Evolutionary conservation across 1,140 invertebrate species (phyloP).

Genomic region (Eupeodes corollae): DNA sequence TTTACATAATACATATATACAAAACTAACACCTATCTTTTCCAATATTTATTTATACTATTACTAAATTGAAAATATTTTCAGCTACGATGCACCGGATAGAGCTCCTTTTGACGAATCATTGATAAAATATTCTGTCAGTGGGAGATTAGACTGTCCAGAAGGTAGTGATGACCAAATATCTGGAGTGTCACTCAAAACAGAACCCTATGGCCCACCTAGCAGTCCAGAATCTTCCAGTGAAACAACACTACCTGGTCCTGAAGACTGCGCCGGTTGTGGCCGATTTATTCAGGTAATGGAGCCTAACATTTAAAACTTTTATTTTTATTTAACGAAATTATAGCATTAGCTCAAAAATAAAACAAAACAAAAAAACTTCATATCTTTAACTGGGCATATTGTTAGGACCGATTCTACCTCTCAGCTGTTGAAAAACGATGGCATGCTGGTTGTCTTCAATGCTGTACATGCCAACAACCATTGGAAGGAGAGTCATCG

Average conservation of each 20-base stretch:
- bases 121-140: slow-evolving; percentile 31
- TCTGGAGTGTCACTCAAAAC: slow-evolving; percentile 37
- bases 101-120: slow-evolving; percentile 29
- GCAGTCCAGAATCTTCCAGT: slow-evolving; percentile 34
- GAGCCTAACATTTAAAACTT: background rate
- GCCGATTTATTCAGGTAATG: slow-evolving; percentile 34
- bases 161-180: slow-evolving; percentile 30
- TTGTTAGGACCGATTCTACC: slow-evolving; percentile 73
- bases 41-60: too few relatives aligned
- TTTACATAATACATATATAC: background rate
- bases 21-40: background rate
- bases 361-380: background rate
- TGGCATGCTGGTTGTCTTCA: slow-evolving; percentile 88
- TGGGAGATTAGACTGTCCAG: slow-evolving; percentile 29
- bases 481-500: slow-evolving; percentile 80
- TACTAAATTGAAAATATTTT: background rate
- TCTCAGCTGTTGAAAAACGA: slow-evolving; percentile 80
- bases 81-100: slow-evolving; percentile 33
- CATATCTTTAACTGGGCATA: background rate
- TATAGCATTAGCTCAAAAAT: too few relatives aligned
- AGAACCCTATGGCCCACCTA: slow-evolving; percentile 32
- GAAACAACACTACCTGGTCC: slow-evolving; percentile 22
- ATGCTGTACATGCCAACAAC: slow-evolving; percentile 81
- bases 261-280: slow-evolving; percentile 36
- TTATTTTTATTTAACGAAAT: too few relatives aligned